Evolutionary conservation across 1,140 invertebrate genomes (phyloP), one percentile per base, ranked within the genome.

Genomic region (Luehdorfia chinensis): DNA sequence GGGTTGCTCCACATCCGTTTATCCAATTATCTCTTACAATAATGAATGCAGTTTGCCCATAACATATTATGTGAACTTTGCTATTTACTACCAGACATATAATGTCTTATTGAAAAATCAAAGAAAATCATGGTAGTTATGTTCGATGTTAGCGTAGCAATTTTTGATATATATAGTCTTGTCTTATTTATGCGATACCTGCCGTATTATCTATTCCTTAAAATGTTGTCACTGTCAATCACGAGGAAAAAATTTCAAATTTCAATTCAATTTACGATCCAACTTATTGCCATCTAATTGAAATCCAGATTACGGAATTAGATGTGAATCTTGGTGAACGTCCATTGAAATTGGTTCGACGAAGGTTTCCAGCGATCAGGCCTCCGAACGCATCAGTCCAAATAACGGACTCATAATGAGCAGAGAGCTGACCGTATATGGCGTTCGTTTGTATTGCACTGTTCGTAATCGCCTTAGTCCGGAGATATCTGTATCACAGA

Each of bases 401-500:
- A n/a, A n/a, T n/a, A 45, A 44, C 34, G 25, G 50, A 14, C 28
- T 51, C 47, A 32, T 57, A 52, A 52, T 58, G 41, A n/a, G n/a
- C n/a, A 56, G 44, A 48, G 30, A 34, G 45, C 34, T 34, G 19
- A 18, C 59, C 60, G 23, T 70, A 66, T 61, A 70, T 47, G 63
- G 62, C 41, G 44, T 61, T 63, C 59, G 62, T 66, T 69, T 62
- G 62, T 55, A 59, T 50, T 50, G 56, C 41, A 50, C n/a, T n/a
- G n/a, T n/a, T n/a, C 48, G 59, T 48, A 62, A 71, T 63, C 63
- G 59, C 32, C 51, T 55, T 36, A 54, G 30, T n/a, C 15, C 32
- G 8, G 1, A 34, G 50, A 64, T 67, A 67, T 62, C 61, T 62
- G 51, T 63, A 67, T 70, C 66, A 58, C 54, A 54, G 49, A 55